Conservation (phyloP, 2,888 invertebrate species). For the Encarsia formosa region DNA sequence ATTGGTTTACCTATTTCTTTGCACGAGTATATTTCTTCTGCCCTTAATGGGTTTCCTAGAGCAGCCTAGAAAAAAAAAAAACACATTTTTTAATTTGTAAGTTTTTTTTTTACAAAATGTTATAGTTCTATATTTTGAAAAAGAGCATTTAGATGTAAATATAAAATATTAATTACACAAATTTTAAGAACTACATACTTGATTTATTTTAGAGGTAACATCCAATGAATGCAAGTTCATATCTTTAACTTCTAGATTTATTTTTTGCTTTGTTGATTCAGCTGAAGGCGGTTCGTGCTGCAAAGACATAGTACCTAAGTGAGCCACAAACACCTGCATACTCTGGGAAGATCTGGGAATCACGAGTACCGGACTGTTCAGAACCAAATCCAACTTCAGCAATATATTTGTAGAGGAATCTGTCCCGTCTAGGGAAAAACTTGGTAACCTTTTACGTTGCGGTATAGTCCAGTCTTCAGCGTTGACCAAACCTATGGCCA, state of each 20-base stretch:
- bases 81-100: too few species aligned
- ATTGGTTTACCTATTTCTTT: slow-evolving; percentile 75
- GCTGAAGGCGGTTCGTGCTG: slow-evolving; percentile 45
- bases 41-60: slow-evolving; percentile 52
- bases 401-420: slow-evolving; percentile 36
- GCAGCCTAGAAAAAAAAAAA: slow-evolving; percentile 8
- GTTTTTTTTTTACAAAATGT: too few species aligned
- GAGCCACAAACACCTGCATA: slow-evolving; percentile 82
- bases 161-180: background rate
- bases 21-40: slow-evolving; percentile 73
- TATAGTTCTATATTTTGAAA: too few species aligned
- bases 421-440: slow-evolving; percentile 51
- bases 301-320: slow-evolving; percentile 81
- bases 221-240: slow-evolving; percentile 83
- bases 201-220: slow-evolving; percentile 48
- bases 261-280: slow-evolving; percentile 38
- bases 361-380: slow-evolving; percentile 89
- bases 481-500: slow-evolving; percentile 85
- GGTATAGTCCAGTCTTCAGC: slow-evolving; percentile 56
- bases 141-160: background rate
- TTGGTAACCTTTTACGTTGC: slow-evolving; percentile 53
- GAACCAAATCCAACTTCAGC: slow-evolving; percentile 67
- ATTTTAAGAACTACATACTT: slow-evolving; percentile 22
- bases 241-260: slow-evolving; percentile 68
- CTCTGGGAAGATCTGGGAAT: slow-evolving; percentile 76